Conservation (phyloP, 2,113 vertebrate species). For the Thamnaconus septentrionalis region DNA sequence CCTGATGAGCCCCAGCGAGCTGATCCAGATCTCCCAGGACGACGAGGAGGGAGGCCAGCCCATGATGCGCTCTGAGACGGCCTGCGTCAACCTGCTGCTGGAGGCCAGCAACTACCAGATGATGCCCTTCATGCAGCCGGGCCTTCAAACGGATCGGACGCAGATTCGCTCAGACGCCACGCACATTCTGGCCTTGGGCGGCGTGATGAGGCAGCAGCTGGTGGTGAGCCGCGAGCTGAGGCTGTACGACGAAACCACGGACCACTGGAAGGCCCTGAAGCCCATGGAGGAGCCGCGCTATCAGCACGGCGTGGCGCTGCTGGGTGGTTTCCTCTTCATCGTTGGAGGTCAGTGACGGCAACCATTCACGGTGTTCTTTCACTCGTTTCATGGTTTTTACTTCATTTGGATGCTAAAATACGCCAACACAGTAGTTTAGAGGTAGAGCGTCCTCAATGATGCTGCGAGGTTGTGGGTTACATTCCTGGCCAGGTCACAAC, state of each 20-base stretch:
- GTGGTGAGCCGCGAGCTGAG: slow-evolving; percentile 81
- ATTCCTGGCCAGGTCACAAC: no score
- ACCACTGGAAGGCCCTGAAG: slow-evolving; percentile 74
- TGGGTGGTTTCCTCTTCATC: slow-evolving; percentile 81
- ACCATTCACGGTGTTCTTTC: neutral
- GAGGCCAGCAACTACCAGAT: slow-evolving; percentile 86
- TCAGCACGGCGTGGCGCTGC: slow-evolving; percentile 80
- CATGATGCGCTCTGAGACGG: slow-evolving; percentile 74
- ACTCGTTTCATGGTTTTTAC: no score
- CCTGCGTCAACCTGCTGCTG: slow-evolving; percentile 81
- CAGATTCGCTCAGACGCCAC: slow-evolving; percentile 76
- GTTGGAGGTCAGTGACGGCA: slow-evolving; percentile 73
- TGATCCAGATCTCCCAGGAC: slow-evolving; percentile 80
- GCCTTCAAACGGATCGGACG: slow-evolving; percentile 78
- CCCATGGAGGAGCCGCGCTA: slow-evolving; percentile 82
- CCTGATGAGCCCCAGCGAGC: slow-evolving; percentile 77
- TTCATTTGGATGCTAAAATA: no score
- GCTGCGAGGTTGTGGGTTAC: no score
- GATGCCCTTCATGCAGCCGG: slow-evolving; percentile 82
- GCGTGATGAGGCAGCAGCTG: slow-evolving; percentile 82
- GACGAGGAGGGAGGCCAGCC: slow-evolving; percentile 56
- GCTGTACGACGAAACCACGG: slow-evolving; percentile 70
- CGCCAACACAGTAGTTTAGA: no score
- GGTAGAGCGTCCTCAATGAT: no score
- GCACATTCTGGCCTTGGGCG: slow-evolving; percentile 77